Base-by-base conservation (phyloP, 1,140 invertebrate species). In the Diorhabda elongata region DNA sequence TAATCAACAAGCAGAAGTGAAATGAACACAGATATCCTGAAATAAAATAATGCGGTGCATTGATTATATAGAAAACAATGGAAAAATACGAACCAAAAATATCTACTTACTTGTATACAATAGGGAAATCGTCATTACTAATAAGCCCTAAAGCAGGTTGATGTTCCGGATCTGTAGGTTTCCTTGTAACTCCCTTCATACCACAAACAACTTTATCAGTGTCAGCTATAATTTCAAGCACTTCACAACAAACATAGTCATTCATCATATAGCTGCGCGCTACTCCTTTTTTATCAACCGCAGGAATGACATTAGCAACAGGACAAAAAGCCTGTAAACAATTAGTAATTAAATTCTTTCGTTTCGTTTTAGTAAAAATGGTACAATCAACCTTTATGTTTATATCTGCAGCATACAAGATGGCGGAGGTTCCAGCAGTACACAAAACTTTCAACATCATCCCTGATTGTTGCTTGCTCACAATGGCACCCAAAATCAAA, bases 181-280 rank as follows among this genome's bases (percentile, higher is more conserved):
- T 82, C 69, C 90, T 84, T 61, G 89, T 86, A 71, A 87, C 82
- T 69, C 91, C 90, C 81, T 93, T 91, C 89, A 96, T 92, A 77
- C 93, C 92, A 79, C 92, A 87, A 71, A 92, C 88, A 79, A 97
- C 87, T 84, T 94, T 95, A 81, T 95, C 92, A 42, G 89, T 89
- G 78, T 95, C 93, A 60, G 91, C 87, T 77, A 91, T 91, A 68
- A 95, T 89, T 86, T 92, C 91, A 75, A 94, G 84, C 26, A 96
- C 91, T 85, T 95, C 92, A 83, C 92, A 94, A 85, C 92, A 91
- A 61, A 94, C 87, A 74, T 89, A 88, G 83, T 94, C 92, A 86
- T 91, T 94, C 83, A 88, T 88, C 82, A 88, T 87, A 85, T 90
- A 93, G 81, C 86, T 87, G 82, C 88, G 88, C 80, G 87, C 88